Evolutionary conservation across 2,888 invertebrate species (phyloP), one percentile per base, ranked within the genome.

Genomic region (Heliconius hortense): DNA sequence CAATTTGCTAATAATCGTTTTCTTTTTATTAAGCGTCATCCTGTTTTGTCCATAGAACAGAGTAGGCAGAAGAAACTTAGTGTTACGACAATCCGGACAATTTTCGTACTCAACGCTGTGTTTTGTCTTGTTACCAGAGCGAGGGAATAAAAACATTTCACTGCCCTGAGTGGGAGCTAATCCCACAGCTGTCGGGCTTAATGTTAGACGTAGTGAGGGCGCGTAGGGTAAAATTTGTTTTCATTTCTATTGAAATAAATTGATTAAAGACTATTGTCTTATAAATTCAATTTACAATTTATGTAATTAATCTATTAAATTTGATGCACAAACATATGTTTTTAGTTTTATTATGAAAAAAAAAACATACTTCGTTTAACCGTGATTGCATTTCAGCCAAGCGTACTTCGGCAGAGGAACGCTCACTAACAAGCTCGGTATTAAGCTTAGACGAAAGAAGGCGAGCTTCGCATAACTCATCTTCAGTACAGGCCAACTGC

Each of bases 361-460:
- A 48, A 39, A 24, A 28, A 56, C 13, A 60, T 84, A 96, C 96
- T 95, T 97, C 97, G 85, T 97, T 97, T 63, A 97, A 95, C 84
- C 97, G 96, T 0, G 98, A 98, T 84, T 97, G 97, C 95, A 98
- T 95, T 91, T 98, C 98, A 0, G 98, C 96, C 67, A 97, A 94
- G 88, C 97, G 97, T 28, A 98, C 96, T 89, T 98, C 98, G 85
- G 96, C 97, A 4, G 96, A 95, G 31, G 98, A 98, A 78, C 96
- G 95, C 88, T 98, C 98, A 59, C 98, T 98, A 59, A 98, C 96
- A n/a, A 98, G 94, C 88, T 98, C 98, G 0, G 98, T 98, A 90
- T 97, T 98, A 2, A 97, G 94, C 85, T 97, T 96, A 59, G 97
- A 97, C 26, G 96, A 95, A 84, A 98, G 97, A 73, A 98, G 90